Conservation (phyloP, 2,888 invertebrate species). For the Heliconius aoede region DNA sequence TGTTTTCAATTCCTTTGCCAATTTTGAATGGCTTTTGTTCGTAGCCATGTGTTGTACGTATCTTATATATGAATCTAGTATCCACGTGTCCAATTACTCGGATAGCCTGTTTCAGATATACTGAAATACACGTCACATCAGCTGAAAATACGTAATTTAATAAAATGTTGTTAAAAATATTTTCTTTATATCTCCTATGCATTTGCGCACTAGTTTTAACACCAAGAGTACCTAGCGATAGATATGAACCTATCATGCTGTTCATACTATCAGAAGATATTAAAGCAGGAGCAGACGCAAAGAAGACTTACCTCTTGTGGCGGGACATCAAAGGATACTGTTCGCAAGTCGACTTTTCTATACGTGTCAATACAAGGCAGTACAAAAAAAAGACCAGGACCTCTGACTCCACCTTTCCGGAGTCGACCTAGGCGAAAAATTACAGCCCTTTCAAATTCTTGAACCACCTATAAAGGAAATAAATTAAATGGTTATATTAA, state of each 20-base stretch:
- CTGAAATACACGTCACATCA: not conserved
- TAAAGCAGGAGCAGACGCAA: not conserved
- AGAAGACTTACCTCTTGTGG: constrained; percentile 92
- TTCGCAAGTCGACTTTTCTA: constrained; percentile 95
- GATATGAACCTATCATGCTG: too few species aligned
- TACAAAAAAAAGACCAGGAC: constrained; percentile 96
- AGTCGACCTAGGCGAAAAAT: constrained; percentile 94
- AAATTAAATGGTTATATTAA: not conserved
- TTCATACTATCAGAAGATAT: too few species aligned
- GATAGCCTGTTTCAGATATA: not conserved
- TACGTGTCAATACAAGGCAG: constrained; percentile 97
- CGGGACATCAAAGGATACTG: constrained; percentile 97
- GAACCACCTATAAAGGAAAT: constrained; percentile 85
- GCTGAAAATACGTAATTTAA: not conserved
- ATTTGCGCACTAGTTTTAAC: too few species aligned
- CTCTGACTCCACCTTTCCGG: constrained; percentile 89
- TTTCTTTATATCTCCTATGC: too few species aligned
- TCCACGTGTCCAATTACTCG: not conserved
- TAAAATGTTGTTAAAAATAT: too few species aligned
- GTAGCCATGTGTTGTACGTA: constrained; percentile 46
- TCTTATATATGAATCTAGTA: constrained; percentile 9
- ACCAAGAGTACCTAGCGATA: too few species aligned
- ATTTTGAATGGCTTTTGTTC: constrained; percentile 45
- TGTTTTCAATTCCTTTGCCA: constrained; percentile 67
- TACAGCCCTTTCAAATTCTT: constrained; percentile 94